Percentiles rank a stretch among this genome's conserved stretches.
Conservation (phyloP, 2,797 vertebrate genomes). For the Malurus splendens region DNA sequence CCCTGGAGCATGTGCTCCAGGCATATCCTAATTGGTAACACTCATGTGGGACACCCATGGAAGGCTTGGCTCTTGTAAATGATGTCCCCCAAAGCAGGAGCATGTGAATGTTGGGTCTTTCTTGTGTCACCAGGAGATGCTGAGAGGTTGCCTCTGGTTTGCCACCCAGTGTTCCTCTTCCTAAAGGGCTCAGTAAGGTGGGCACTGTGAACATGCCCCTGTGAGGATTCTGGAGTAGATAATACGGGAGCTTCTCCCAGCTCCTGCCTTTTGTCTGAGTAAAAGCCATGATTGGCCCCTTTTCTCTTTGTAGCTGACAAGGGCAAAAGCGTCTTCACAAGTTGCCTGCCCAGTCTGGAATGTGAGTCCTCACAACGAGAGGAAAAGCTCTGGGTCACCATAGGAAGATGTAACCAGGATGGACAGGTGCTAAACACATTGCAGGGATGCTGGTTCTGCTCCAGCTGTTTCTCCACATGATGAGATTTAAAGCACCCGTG, state of each 20-base stretch:
- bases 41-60: not conserved
- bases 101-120: not conserved
- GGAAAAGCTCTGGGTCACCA: not conserved
- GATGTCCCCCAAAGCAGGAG: not conserved
- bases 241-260: not conserved
- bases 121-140: not conserved
- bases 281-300: not conserved
- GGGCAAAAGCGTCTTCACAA: not conserved
- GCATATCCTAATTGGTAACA: not conserved
- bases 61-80: not conserved
- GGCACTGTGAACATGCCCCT: not conserved
- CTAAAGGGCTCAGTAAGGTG: not conserved
- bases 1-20: rapidly evolving
- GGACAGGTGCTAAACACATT: not conserved
- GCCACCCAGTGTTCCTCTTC: not conserved
- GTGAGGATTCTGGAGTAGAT: not conserved
- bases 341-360: not conserved
- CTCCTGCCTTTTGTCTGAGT: not conserved
- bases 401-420: not conserved
- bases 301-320: not conserved
- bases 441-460: not conserved
- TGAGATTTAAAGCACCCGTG: not conserved
- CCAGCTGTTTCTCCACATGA: not conserved
- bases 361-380: not conserved
- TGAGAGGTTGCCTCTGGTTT: not conserved